Conservation (phyloP, 1,140 invertebrate genomes). For the Drosophila repletoides region DNA sequence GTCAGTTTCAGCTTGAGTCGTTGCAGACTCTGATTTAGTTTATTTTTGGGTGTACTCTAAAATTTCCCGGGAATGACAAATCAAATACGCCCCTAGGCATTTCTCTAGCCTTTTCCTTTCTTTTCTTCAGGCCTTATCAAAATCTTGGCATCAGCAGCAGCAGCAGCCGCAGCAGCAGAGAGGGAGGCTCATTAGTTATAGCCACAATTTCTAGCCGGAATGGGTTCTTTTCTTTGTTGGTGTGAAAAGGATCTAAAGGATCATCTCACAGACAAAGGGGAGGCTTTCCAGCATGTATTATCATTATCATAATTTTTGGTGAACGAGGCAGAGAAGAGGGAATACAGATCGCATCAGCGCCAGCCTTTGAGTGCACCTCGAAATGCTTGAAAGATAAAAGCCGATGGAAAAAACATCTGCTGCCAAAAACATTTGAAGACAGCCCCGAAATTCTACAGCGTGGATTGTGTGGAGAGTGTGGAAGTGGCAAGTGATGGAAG, state of each 20-base stretch:
- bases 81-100: constrained; percentile 35
- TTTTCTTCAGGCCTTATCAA: constrained; percentile 7
- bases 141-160: constrained; percentile 31
- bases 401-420: constrained; percentile 60
- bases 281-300: constrained; percentile 38
- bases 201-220: neutral
- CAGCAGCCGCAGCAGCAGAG: too few relatives aligned
- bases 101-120: constrained; percentile 1
- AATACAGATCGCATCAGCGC: constrained; percentile 45
- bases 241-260: constrained; percentile 50
- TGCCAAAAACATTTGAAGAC: constrained; percentile 59
- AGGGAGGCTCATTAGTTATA: constrained; percentile 36
- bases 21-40: constrained; percentile 2
- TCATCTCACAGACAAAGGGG: constrained; percentile 1
- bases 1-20: constrained; percentile 1
- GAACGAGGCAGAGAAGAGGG: constrained; percentile 10
- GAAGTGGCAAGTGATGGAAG: neutral
- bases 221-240: too few relatives aligned
- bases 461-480: neutral
- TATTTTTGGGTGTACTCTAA: constrained; percentile 1
- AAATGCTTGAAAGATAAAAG: constrained; percentile 53
- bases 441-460: constrained; percentile 39
- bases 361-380: constrained; percentile 35
- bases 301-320: constrained; percentile 58
- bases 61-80: constrained; percentile 47